Evolutionary conservation across 1,140 invertebrate species (phyloP), one percentile per base, ranked within the genome.

Genomic region (Papilio polytes): DNA sequence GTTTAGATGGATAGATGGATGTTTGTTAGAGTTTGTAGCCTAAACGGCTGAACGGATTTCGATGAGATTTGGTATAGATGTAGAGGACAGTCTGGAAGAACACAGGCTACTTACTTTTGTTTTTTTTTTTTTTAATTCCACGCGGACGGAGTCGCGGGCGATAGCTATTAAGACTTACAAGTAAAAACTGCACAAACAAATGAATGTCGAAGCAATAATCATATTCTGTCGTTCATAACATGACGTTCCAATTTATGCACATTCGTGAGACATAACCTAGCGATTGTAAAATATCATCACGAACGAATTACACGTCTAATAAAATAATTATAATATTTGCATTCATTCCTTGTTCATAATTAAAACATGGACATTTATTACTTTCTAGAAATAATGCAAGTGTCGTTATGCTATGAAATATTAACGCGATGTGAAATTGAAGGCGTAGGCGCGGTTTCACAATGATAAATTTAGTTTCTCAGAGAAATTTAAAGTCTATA

Each of bases 291-390:
- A 41, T 86, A 87, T 86, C 84, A 86, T 87, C 85, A 86, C 78
- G 76, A 72, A 18, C 44, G 18, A 78, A 31, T 82, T 83, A 79
- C 59, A 79, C 59, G 79, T 59, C 22, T 44, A 78, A 77, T 74
- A 72, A 78, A 85, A 76, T 84, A 81, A 82, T 81, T 66, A 79
- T 80, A 63, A 15, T 7, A 63, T 88, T 85, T 84, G 80, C 83
- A 87, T 87, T 84, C 82, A 85, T 82, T 83, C 82, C 83, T 81
- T 81, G 82, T 82, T 82, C 78, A 84, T 82, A 82, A 85, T 83
- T 83, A 84, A 83, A 63, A 76, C 70, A 12, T 12, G 74, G 46
- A 46, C 79, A 53, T 81, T 77, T 81, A 78, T 80, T 48, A 78
- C 78, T 77, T 56, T 83, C 80, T 84, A 53, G 51, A 80, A 81